Percentiles rank a stretch among this genome's conserved stretches.
phyloP scores from a whole-genome alignment of 2,888 invertebrate genomes.

The Rhagium mordax region DNA sequence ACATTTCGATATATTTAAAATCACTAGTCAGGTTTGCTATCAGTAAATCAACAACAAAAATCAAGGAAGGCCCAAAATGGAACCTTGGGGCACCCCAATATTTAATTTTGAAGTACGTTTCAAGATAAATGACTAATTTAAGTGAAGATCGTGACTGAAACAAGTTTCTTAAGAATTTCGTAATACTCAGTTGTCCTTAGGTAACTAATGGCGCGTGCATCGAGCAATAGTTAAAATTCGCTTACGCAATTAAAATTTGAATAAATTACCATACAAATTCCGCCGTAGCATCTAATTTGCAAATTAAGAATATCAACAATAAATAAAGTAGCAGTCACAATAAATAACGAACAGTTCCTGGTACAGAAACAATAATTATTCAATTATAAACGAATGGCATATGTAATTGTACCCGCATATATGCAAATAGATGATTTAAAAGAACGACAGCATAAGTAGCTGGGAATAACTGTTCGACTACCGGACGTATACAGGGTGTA shows the following conservation, averaged over 20 bases:
- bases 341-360: slow-evolving; percentile 47
- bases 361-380: slow-evolving; percentile 49
- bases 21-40: no score
- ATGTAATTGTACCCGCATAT: slow-evolving; percentile 54
- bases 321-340: slow-evolving; percentile 41
- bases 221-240: not conserved
- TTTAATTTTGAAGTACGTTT: no score
- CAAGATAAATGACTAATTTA: no score
- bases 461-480: slow-evolving; percentile 25
- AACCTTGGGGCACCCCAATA: no score
- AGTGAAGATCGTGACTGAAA: no score
- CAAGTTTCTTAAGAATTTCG: no score
- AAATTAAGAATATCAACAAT: slow-evolving; percentile 28
- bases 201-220: not conserved
- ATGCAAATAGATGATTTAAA: slow-evolving; percentile 37
- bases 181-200: no score
- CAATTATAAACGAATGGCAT: slow-evolving; percentile 48
- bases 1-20: no score
- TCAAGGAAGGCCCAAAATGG: no score
- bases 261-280: slow-evolving; percentile 3
- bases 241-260: slow-evolving; percentile 3
- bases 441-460: slow-evolving; percentile 32
- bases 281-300: slow-evolving; percentile 8
- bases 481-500: slow-evolving; percentile 6
- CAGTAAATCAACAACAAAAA: no score